Evolutionary conservation across 2,797 vertebrate genomes (phyloP), one percentile per base, ranked within the genome.

Genomic region (Uromys caudimaculatus): DNA sequence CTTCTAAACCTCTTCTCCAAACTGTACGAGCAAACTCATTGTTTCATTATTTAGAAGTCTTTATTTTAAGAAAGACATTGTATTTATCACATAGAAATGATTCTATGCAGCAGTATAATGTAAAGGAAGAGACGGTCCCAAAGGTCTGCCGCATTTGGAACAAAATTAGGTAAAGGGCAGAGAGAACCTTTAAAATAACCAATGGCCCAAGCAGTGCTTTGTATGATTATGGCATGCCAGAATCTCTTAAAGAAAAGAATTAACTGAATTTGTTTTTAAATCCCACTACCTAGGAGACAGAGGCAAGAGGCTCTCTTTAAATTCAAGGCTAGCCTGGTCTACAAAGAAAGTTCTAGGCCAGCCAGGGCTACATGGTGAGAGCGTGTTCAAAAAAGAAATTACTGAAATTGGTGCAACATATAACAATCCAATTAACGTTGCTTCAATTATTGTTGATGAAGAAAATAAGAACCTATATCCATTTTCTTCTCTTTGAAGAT

Each of bases 11-110:
- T 69, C 12, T 79, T 29, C 75, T 95, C n/a, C 78, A 89, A 92
- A 89, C 50, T 47, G 23, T 27, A 67, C 11, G 12, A 88, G 41
- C 38, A 29, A 56, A 13, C 77, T 16, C 83, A 44, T 95, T 73
- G 60, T 89, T 93, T 78, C 11, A 17, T 35, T 47, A 81, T 77
- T 83, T 86, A 38, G 14, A 91, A 93, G 62, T 79, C 62, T 78
- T 93, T 90, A 92, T 93, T 94, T 96, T 85, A 97, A 89, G 82
- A 88, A 88, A 47, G 32, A 81, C 95, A 90, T 78, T 91, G 64
- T 89, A 87, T 81, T 92, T 71, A 54, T 88, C 77, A 84, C 89
- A 73, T 41, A 94, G 54, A 96, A 95, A 78, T 90, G 41, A 94
- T 84, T 76, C 23, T 62, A 7, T 47, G 24, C 19, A 79, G 69